Evolutionary conservation across 2,797 vertebrate genomes (phyloP).

Genomic region (Acanthiza pusilla): DNA sequence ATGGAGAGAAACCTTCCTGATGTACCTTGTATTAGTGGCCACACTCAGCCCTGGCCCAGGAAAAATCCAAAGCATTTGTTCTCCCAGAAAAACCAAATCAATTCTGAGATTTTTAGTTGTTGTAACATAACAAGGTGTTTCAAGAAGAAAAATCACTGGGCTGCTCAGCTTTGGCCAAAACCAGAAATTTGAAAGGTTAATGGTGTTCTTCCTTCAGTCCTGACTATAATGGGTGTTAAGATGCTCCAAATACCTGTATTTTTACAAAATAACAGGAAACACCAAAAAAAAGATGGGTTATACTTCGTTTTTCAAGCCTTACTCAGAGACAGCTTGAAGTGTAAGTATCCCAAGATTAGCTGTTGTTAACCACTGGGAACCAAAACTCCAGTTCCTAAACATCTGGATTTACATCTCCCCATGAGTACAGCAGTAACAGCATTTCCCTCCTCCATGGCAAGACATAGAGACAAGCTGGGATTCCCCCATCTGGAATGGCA

Average conservation of each 20-base stretch:
- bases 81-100: background rate
- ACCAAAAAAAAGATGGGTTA: background rate
- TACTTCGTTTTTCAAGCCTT: background rate
- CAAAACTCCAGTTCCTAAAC: background rate
- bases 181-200: background rate
- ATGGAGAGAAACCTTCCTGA: background rate
- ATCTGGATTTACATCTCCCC: background rate
- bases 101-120: background rate
- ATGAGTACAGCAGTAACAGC: background rate
- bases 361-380: background rate
- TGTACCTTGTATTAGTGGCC: background rate
- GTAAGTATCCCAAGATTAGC: background rate
- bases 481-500: background rate
- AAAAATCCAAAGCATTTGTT: background rate
- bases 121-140: background rate
- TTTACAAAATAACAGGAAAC: background rate
- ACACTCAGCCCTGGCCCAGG: background rate
- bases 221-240: background rate
- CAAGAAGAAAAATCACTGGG: background rate
- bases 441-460: background rate
- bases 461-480: background rate
- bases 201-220: background rate
- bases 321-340: background rate
- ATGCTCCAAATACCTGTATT: background rate
- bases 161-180: background rate